phyloP scores from a whole-genome alignment of 2,113 vertebrate genomes.

The Corynorhinus townsendii region DNA sequence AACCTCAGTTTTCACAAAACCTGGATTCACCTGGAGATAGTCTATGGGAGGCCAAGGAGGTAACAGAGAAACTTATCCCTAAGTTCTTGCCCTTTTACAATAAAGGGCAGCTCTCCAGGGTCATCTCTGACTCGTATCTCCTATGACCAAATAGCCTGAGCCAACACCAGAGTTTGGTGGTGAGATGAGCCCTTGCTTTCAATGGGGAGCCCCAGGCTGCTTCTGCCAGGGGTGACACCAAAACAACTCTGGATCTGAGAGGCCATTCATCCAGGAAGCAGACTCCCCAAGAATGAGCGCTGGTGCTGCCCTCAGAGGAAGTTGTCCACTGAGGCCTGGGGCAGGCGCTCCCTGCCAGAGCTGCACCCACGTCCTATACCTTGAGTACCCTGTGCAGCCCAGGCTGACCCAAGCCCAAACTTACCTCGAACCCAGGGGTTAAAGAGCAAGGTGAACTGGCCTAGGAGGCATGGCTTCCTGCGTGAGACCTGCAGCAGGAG shows the following conservation, averaged over 20 bases:
- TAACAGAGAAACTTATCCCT: not conserved
- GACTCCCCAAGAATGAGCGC: too few species aligned
- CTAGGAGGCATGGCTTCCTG: constrained; percentile 48
- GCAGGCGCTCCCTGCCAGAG: not conserved
- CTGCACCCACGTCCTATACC: not conserved
- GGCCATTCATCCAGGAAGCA: not conserved
- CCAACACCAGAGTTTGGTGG: not conserved
- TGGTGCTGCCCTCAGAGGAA: not conserved
- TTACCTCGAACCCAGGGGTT: constrained; percentile 91
- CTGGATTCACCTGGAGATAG: not conserved
- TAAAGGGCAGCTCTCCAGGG: not conserved
- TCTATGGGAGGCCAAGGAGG: not conserved
- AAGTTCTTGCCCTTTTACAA: not conserved
- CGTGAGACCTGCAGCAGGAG: constrained; percentile 68
- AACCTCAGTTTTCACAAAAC: not conserved
- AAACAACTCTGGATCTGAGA: not conserved
- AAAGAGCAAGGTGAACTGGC: constrained; percentile 84
- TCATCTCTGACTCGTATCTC: not conserved
- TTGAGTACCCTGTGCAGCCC: not conserved
- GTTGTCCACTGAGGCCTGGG: not conserved
- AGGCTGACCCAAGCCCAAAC: constrained; percentile 16
- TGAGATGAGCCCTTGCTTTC: not conserved
- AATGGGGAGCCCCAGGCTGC: not conserved
- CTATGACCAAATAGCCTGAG: not conserved
- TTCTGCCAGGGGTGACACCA: not conserved